Conservation (phyloP, 2,888 invertebrate genomes). For the Prionchulus punctatus region DNA sequence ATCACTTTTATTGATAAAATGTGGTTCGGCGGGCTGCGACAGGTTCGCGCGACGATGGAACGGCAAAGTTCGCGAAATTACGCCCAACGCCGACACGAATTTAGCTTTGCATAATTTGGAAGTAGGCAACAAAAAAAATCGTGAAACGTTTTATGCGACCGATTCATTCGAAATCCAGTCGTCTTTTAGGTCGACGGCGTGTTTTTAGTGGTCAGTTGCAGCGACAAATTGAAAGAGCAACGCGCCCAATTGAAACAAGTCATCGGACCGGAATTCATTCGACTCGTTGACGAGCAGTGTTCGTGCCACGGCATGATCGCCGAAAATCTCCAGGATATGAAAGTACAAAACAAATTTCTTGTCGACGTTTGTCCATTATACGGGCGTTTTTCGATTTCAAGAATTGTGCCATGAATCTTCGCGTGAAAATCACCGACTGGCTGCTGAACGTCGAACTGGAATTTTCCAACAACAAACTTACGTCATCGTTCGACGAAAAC, state of each 20-base stretch:
- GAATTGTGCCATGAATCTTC: slow-evolving; percentile 1
- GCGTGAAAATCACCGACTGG: slow-evolving; percentile 5
- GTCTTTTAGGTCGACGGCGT: slow-evolving; percentile 34
- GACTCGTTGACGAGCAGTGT: slow-evolving; percentile 36
- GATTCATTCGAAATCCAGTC: background rate
- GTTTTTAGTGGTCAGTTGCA: slow-evolving; percentile 36
- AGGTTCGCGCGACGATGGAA: too few species aligned
- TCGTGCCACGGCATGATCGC: slow-evolving; percentile 44
- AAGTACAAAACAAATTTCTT: slow-evolving; percentile 31
- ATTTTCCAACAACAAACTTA: background rate
- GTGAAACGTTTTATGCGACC: background rate
- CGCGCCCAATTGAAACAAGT: slow-evolving; percentile 31
- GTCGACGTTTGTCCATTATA: background rate
- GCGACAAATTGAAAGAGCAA: slow-evolving; percentile 31
- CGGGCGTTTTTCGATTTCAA: background rate
- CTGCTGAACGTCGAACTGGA: background rate
- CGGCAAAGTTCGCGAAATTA: slow-evolving; percentile 10
- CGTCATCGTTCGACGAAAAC: background rate
- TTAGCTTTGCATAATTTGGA: slow-evolving; percentile 4
- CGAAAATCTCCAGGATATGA: slow-evolving; percentile 47
- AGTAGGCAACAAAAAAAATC: background rate
- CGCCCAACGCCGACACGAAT: slow-evolving; percentile 7
- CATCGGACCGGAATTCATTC: slow-evolving; percentile 25
- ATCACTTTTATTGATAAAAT: too few species aligned
- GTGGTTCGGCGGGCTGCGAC: too few species aligned